Evolutionary conservation across 2,888 invertebrate species (phyloP).

Genomic region (Papilio protenor): DNA sequence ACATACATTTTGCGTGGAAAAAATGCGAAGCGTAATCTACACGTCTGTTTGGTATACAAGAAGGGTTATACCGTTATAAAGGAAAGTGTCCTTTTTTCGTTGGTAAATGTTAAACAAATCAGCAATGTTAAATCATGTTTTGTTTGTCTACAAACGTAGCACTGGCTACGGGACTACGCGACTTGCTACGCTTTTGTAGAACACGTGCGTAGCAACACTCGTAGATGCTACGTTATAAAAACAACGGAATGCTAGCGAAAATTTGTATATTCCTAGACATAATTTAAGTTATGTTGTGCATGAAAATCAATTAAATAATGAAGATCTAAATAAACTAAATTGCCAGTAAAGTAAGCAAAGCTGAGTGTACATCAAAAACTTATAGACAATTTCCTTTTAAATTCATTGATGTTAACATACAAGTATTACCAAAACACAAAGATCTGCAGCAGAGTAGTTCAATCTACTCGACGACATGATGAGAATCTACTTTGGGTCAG

Average conservation of each 20-base stretch:
- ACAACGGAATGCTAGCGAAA: not conserved
- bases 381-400: not conserved
- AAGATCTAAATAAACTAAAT: not conserved
- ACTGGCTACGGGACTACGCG: not conserved
- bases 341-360: not conserved
- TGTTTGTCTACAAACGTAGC: not conserved
- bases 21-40: conserved; percentile 40
- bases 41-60: conserved; percentile 25
- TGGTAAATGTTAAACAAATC: not conserved
- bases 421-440: not conserved
- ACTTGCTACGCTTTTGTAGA: not conserved
- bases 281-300: no score
- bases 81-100: not conserved
- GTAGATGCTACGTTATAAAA: not conserved
- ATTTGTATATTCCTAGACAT: not conserved
- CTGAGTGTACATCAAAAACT: not conserved
- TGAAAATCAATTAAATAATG: not conserved
- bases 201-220: not conserved
- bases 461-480: conserved; percentile 46
- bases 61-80: conserved; percentile 22
- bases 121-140: no score
- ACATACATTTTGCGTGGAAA: conserved; percentile 40
- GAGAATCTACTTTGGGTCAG: conserved; percentile 55
- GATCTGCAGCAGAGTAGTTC: conserved; percentile 17
- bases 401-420: not conserved